Conservation (phyloP, 2,797 vertebrate species). For the Fundulus diaphanus region DNA sequence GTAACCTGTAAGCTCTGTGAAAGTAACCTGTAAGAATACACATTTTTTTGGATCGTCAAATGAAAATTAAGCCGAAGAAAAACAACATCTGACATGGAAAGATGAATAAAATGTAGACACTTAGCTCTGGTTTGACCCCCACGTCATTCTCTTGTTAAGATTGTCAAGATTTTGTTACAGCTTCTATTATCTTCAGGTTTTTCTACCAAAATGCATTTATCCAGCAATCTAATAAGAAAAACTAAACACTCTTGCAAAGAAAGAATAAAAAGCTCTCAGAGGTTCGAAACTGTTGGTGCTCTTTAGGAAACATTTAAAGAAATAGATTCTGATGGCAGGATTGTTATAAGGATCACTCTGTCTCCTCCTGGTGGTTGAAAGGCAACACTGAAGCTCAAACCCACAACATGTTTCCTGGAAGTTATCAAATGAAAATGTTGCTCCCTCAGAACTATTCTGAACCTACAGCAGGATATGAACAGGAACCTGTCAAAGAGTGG, state of each 20-base stretch:
- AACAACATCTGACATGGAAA: no score
- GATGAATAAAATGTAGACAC: no score
- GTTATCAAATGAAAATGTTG: neutral
- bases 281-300: neutral
- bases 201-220: neutral
- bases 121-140: no score
- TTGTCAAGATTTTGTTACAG: neutral
- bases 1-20: no score
- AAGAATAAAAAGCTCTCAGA: neutral
- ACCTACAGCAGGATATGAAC: neutral
- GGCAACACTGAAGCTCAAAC: neutral
- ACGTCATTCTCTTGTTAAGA: neutral
- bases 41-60: no score
- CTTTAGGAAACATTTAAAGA: no score
- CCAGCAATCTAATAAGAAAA: neutral
- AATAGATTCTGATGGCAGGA: no score
- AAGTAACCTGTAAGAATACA: no score
- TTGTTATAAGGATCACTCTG: neutral
- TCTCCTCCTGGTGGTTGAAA: neutral
- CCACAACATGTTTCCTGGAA: neutral
- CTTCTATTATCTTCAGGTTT: neutral
- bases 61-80: no score
- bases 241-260: neutral
- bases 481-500: neutral
- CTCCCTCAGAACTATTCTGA: neutral